Evolutionary conservation across 2,113 vertebrate genomes (phyloP).

Genomic region (Thymallus thymallus): DNA sequence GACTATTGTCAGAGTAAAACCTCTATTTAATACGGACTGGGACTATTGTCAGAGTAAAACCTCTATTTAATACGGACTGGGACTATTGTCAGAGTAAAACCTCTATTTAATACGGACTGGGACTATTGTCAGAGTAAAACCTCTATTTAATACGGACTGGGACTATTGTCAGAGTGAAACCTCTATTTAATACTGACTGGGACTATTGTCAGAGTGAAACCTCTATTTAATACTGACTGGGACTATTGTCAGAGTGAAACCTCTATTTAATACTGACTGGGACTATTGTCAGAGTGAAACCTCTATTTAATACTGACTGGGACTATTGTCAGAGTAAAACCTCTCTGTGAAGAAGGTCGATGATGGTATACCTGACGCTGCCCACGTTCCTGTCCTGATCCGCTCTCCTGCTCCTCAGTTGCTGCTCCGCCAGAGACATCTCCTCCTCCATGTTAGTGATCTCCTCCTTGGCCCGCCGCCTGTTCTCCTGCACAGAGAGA

Average conservation of each 20-base stretch:
- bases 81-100: too few species aligned
- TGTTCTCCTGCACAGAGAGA: slow-evolving; percentile 84
- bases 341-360: slow-evolving; percentile 3
- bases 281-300: slow-evolving; percentile 37
- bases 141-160: too few species aligned
- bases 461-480: slow-evolving; percentile 92
- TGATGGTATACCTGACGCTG: slow-evolving; percentile 73
- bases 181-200: too few species aligned
- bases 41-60: too few species aligned
- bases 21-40: neutral
- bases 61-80: too few species aligned
- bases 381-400: slow-evolving; percentile 87
- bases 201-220: slow-evolving; percentile 31
- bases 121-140: too few species aligned
- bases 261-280: slow-evolving; percentile 5
- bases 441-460: slow-evolving; percentile 96
- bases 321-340: slow-evolving; percentile 36
- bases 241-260: slow-evolving; percentile 31
- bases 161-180: too few species aligned
- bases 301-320: slow-evolving; percentile 5
- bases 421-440: slow-evolving; percentile 93
- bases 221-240: too few species aligned
- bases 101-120: too few species aligned
- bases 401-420: slow-evolving; percentile 86
- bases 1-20: too few species aligned